A percentile compares a stretch with the other conserved stretches of the same genome.
Conservation (phyloP, 2,113 vertebrate species). For the Coreoperca whiteheadi region DNA sequence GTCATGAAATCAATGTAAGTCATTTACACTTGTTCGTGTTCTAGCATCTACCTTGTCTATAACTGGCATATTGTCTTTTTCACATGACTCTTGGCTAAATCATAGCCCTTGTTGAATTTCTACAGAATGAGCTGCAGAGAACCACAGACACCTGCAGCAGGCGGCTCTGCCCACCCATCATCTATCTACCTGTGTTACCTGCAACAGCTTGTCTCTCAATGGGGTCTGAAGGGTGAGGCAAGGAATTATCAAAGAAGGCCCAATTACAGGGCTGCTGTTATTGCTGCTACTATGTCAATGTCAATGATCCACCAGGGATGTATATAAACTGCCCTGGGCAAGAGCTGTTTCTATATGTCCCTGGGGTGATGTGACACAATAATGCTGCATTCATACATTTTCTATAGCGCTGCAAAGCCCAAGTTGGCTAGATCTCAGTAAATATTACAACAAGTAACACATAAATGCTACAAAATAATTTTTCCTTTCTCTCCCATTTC, state of each 20-base stretch:
- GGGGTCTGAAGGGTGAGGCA: constrained; percentile 7
- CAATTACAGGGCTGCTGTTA: constrained; percentile 35
- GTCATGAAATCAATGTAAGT: background rate
- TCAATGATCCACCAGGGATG: background rate
- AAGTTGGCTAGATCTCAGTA: background rate
- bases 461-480: constrained; percentile 15
- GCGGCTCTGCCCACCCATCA: constrained; percentile 55
- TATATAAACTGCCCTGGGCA: constrained; percentile 2
- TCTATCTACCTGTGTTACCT: constrained; percentile 46
- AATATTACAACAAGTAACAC: background rate
- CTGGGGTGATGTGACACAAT: background rate
- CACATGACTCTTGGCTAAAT: constrained; percentile 12
- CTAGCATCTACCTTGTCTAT: background rate
- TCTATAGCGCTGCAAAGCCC: background rate
- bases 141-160: background rate
- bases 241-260: constrained; percentile 17
- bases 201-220: constrained; percentile 51
- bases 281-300: background rate
- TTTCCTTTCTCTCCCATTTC: constrained; percentile 7
- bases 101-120: constrained; percentile 19
- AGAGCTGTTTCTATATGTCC: background rate
- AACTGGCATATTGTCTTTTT: constrained; percentile 25
- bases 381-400: background rate
- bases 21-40: background rate
- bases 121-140: constrained; percentile 32